These are phyloP conservation scores for Archips xylosteana DNA, from an alignment of 2,888 invertebrate genomes.

Conservation along the genomic window DNA sequence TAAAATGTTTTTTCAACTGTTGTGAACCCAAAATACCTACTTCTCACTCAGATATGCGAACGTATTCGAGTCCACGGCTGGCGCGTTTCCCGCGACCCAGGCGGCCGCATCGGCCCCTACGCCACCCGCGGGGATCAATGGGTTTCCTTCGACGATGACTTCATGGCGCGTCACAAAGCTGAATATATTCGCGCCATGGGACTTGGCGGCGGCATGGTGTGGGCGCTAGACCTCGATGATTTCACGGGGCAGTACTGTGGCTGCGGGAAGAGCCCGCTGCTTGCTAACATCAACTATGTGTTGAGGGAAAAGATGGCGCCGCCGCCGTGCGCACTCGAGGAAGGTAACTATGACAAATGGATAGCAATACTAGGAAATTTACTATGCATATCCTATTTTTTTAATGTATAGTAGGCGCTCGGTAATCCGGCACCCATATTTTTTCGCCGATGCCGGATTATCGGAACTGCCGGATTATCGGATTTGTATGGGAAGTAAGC, in stretches of 20 bases:
- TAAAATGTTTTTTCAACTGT: background rate
- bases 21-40: background rate
- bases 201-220: constrained; percentile 95
- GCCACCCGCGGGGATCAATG: constrained; percentile 94
- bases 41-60: constrained; percentile 89
- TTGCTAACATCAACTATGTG: constrained; percentile 93
- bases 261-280: constrained; percentile 92
- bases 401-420: too few species aligned
- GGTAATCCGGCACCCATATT: too few species aligned
- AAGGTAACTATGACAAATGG: constrained; percentile 61
- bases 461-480: too few species aligned
- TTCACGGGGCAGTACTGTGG: constrained; percentile 91
- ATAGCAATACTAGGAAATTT: too few species aligned
- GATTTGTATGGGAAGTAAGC: too few species aligned
- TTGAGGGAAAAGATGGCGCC: constrained; percentile 89
- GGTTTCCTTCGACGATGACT: constrained; percentile 96
- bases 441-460: too few species aligned
- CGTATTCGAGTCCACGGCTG: constrained; percentile 91
- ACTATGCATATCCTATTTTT: too few species aligned
- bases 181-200: constrained; percentile 92
- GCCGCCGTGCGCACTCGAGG: constrained; percentile 78
- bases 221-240: constrained; percentile 95
- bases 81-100: constrained; percentile 91
- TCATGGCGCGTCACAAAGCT: constrained; percentile 93
- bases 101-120: constrained; percentile 95